A percentile compares a stretch with the other conserved stretches of the same genome.
Evolutionary conservation across 1,140 invertebrate species (phyloP).

Genomic region (Eciton burchellii): DNA sequence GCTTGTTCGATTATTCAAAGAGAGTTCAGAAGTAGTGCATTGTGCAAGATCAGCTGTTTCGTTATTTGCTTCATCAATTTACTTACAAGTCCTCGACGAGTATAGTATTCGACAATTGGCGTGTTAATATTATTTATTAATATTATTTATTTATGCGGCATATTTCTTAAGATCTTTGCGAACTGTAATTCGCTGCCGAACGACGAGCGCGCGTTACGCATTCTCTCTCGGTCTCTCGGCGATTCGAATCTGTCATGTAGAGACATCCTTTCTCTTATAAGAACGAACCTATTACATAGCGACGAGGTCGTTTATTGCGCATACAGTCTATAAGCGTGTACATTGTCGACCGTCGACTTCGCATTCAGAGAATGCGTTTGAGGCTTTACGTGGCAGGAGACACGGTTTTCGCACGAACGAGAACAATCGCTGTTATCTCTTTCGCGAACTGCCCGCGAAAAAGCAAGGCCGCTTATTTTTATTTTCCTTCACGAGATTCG

Average conservation of each 20-base stretch:
- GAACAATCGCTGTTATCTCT: background rate
- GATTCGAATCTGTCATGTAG: constrained; percentile 51
- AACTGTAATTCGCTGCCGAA: background rate
- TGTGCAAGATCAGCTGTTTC: no score
- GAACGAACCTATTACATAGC: constrained; percentile 52
- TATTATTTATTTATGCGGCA: no score
- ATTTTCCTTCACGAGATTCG: background rate
- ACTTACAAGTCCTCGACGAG: no score
- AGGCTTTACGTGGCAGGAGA: background rate
- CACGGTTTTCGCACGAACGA: constrained; percentile 7
- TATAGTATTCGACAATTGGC: no score
- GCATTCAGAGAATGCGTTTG: background rate
- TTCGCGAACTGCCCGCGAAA: no score
- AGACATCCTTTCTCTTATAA: constrained; percentile 59
- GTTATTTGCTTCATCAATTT: no score
- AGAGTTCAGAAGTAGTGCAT: background rate
- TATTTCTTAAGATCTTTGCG: no score
- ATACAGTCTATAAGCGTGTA: constrained; percentile 23
- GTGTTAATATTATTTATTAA: no score
- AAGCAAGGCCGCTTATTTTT: background rate
- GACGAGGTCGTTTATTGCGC: constrained; percentile 51
- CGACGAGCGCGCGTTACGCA: constrained; percentile 8
- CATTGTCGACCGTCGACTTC: background rate
- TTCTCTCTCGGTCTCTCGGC: constrained; percentile 32
- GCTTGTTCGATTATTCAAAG: background rate